These are phyloP conservation scores for Chionoecetes opilio DNA, from an alignment of 1,140 invertebrate species.

Conservation along the genomic window DNA sequence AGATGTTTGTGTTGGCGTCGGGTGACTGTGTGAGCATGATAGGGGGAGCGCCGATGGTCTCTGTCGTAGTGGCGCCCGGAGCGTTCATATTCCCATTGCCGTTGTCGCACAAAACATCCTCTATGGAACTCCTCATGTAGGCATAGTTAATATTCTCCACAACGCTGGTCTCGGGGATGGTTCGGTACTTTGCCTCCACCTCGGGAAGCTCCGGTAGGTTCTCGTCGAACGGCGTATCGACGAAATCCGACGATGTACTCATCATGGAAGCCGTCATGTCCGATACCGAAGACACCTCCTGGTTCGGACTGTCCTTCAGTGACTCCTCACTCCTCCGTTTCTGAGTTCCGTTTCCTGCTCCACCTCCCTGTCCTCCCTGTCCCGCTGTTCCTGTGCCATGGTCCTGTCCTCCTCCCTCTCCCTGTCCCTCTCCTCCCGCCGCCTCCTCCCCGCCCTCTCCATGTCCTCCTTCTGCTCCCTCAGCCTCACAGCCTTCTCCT, in stretches of 20 bases:
- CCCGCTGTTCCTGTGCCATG: conserved; percentile 15
- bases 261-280: conserved; percentile 71
- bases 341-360: conserved; percentile 48
- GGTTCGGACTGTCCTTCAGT: conserved; percentile 60
- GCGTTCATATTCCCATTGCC: background rate
- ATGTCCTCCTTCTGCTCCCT: conserved; percentile 63
- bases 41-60: background rate
- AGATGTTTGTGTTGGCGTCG: conserved; percentile 69
- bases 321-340: conserved; percentile 16
- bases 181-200: conserved; percentile 34
- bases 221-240: conserved; percentile 70
- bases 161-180: conserved; percentile 41
- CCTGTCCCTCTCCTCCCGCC: conserved; percentile 38
- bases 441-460: conserved; percentile 38
- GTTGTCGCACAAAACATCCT: conserved; percentile 44
- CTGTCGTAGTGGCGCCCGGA: background rate
- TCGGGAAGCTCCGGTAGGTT: conserved; percentile 71
- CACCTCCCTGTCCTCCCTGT: conserved; percentile 7
- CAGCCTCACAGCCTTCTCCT: conserved; percentile 47
- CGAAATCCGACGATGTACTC: conserved; percentile 74
- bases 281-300: conserved; percentile 62
- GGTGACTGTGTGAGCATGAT: background rate
- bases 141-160: conserved; percentile 18
- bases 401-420: conserved; percentile 18
- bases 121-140: conserved; percentile 67